Evolutionary conservation across 1,140 invertebrate genomes (phyloP).

Genomic region (Calycopis cecrops): DNA sequence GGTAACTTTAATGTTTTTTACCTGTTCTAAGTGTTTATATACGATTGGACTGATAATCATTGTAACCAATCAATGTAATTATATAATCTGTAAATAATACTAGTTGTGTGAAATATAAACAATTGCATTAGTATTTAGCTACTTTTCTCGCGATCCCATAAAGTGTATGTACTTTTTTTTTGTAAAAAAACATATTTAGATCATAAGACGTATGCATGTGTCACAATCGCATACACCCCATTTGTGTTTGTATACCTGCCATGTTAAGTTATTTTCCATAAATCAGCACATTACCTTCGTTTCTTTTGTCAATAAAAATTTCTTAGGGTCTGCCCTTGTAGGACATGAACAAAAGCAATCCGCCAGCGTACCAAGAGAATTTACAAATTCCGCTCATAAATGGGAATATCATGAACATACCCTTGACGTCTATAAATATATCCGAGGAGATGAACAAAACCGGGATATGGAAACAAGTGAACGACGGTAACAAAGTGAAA

Average conservation of each 20-base stretch:
- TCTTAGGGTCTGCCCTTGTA: constrained; percentile 55
- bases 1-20: no score
- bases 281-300: neutral
- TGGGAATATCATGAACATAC: constrained; percentile 95
- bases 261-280: neutral
- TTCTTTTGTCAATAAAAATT: constrained; percentile 34
- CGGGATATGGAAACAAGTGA: constrained; percentile 95
- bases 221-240: neutral
- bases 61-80: no score
- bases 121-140: neutral
- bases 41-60: no score
- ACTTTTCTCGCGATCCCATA: neutral
- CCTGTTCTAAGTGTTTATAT: no score
- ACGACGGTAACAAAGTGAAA: constrained; percentile 69
- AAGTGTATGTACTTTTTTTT: neutral
- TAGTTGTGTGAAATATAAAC: no score
- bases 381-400: constrained; percentile 92
- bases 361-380: constrained; percentile 77
- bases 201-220: neutral
- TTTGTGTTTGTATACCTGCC: neutral
- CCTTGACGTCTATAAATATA: constrained; percentile 91
- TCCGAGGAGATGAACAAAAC: constrained; percentile 95
- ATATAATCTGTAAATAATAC: no score
- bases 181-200: neutral
- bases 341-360: constrained; percentile 56